These are phyloP conservation scores for Acronicta aceris DNA, from an alignment of 2,888 invertebrate species.

Conservation along the genomic window DNA sequence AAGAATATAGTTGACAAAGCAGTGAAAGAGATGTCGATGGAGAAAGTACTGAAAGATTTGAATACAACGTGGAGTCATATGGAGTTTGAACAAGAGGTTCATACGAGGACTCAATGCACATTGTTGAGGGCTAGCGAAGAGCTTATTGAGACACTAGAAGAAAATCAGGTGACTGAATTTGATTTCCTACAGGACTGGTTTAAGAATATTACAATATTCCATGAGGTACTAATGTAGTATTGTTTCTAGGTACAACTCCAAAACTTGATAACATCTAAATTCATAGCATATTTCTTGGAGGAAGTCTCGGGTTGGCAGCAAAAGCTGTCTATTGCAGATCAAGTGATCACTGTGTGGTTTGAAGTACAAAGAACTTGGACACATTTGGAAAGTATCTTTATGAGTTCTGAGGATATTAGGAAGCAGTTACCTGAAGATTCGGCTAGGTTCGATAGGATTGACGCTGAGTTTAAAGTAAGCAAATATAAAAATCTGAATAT, in stretches of 20 bases:
- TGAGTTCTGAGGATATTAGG: constrained; percentile 99
- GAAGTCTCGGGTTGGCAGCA: constrained; percentile 98
- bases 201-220: background rate
- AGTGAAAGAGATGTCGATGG: constrained; percentile 99
- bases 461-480: constrained; percentile 95
- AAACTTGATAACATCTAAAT: constrained; percentile 98
- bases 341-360: constrained; percentile 97
- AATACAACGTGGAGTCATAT: constrained; percentile 97
- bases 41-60: constrained; percentile 96
- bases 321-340: constrained; percentile 97
- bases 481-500: background rate
- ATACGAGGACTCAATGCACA: constrained; percentile 95
- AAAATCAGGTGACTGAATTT: constrained; percentile 94
- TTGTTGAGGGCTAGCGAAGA: constrained; percentile 97
- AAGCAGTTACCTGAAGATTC: constrained; percentile 98
- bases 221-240: background rate
- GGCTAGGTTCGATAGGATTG: constrained; percentile 96
- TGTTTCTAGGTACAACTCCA: constrained; percentile 94
- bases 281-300: constrained; percentile 97
- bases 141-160: constrained; percentile 98
- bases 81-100: constrained; percentile 97
- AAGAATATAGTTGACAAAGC: constrained; percentile 99
- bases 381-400: constrained; percentile 98
- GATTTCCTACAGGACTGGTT: background rate
- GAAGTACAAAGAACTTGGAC: constrained; percentile 99